These are phyloP conservation scores for Monopis laevigella DNA, from an alignment of 2,888 invertebrate species.

Conservation along the genomic window DNA sequence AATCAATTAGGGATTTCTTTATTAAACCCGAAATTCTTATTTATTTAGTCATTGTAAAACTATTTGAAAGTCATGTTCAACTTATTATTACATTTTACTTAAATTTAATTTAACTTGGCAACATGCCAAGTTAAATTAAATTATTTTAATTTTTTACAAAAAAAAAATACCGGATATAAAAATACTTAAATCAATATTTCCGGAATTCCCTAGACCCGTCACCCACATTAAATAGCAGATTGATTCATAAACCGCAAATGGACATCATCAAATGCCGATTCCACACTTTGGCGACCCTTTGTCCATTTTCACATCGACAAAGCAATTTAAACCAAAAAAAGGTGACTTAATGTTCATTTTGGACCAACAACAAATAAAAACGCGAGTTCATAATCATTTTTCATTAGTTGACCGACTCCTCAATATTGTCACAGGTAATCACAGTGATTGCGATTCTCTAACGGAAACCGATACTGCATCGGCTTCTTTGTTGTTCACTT, in stretches of 20 bases:
- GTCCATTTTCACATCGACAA: constrained; percentile 6
- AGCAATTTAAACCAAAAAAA: constrained; percentile 15
- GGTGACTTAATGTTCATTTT: not conserved
- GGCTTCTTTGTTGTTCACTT: constrained; percentile 31
- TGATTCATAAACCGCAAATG: constrained; percentile 42
- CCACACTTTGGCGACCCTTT: constrained; percentile 21
- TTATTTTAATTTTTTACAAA: not conserved
- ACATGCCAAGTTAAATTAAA: not conserved
- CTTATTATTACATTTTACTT: too few species aligned
- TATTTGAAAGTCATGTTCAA: too few species aligned
- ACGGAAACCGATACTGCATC: constrained; percentile 21
- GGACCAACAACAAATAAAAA: constrained; percentile 15
- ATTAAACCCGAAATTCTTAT: not conserved
- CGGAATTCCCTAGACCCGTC: not conserved
- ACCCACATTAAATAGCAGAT: constrained; percentile 23
- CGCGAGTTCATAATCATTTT: constrained; percentile 24
- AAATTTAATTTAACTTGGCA: not conserved
- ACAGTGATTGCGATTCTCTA: constrained; percentile 2
- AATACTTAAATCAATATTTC: not conserved
- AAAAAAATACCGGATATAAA: constrained; percentile 1
- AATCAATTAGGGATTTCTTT: constrained; percentile 44
- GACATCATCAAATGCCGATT: constrained; percentile 29
- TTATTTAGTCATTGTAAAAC: not conserved
- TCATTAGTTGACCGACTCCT: constrained; percentile 27
- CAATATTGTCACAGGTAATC: constrained; percentile 28